phyloP scores from a whole-genome alignment of 1,140 invertebrate species.

The Drosophila fuyamai region DNA sequence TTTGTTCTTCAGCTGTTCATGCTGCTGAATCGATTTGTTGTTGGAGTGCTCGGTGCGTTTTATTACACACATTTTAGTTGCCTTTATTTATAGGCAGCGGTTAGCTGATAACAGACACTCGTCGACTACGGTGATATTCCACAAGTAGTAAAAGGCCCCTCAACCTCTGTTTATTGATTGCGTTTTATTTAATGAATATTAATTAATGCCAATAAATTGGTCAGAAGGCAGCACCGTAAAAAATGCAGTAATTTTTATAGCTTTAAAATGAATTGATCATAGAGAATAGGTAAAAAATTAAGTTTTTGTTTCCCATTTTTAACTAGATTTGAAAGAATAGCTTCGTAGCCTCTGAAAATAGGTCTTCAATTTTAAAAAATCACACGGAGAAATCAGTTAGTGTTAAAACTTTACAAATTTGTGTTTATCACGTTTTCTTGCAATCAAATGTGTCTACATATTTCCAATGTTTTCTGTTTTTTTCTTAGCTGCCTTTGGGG shows the following conservation, averaged over 20 bases:
- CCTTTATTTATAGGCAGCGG: conserved; percentile 45
- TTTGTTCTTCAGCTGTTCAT: conserved; percentile 52
- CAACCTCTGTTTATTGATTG: conserved; percentile 29
- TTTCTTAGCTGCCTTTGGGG: not conserved
- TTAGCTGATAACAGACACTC: conserved; percentile 46
- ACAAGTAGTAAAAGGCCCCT: not conserved
- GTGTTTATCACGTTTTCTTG: too few relatives aligned
- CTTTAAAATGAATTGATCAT: too few relatives aligned
- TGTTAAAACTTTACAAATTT: too few relatives aligned
- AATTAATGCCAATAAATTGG: conserved; percentile 33
- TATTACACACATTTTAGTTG: conserved; percentile 30
- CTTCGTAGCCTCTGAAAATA: too few relatives aligned
- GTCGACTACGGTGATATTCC: not conserved
- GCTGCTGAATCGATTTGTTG: conserved; percentile 5
- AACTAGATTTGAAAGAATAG: too few relatives aligned
- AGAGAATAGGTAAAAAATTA: too few relatives aligned
- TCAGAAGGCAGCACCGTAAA: not conserved
- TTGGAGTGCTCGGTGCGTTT: conserved; percentile 34
- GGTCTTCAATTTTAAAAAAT: too few relatives aligned
- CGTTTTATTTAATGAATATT: conserved; percentile 55
- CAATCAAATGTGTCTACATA: too few relatives aligned
- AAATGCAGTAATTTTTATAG: not conserved
- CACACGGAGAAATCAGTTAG: too few relatives aligned
- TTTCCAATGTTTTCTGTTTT: too few relatives aligned
- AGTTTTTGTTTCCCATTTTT: too few relatives aligned